Conservation (phyloP, 2,797 vertebrate genomes). For the Coilia nasus region DNA sequence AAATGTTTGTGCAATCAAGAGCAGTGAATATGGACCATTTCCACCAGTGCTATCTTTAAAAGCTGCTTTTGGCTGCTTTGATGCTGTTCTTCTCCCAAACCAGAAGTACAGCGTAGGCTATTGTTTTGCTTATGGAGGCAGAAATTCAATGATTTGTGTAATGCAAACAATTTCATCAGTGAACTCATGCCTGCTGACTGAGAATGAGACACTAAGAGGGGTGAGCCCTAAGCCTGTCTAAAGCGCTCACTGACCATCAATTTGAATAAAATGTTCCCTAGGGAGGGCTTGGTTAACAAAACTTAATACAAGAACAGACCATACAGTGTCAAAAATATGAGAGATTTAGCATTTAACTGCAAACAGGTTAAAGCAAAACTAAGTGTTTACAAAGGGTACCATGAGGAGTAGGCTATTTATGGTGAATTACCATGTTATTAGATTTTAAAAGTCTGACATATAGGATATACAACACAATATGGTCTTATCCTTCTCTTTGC, state of each 20-base stretch:
- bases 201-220: slow-evolving; percentile 31
- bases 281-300: background rate
- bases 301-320: background rate
- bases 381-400: background rate
- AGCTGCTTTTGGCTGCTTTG: slow-evolving; percentile 30
- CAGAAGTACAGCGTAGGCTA: slow-evolving; percentile 34
- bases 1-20: background rate
- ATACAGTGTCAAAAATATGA: background rate
- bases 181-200: slow-evolving; percentile 47
- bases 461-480: too few relatives aligned
- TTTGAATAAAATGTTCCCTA: background rate
- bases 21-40: background rate
- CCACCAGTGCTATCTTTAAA: slow-evolving; percentile 25
- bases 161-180: slow-evolving; percentile 52
- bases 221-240: background rate
- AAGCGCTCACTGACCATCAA: background rate
- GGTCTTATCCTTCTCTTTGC: too few relatives aligned
- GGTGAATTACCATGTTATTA: too few relatives aligned
- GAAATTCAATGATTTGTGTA: slow-evolving; percentile 54
- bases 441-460: too few relatives aligned
- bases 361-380: background rate
- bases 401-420: background rate
- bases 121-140: slow-evolving; percentile 59
- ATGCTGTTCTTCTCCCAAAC: slow-evolving; percentile 36
- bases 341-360: background rate